These are phyloP conservation scores for Nothobranchius furzeri DNA, from an alignment of 2,113 vertebrate species.

Conservation along the genomic window DNA sequence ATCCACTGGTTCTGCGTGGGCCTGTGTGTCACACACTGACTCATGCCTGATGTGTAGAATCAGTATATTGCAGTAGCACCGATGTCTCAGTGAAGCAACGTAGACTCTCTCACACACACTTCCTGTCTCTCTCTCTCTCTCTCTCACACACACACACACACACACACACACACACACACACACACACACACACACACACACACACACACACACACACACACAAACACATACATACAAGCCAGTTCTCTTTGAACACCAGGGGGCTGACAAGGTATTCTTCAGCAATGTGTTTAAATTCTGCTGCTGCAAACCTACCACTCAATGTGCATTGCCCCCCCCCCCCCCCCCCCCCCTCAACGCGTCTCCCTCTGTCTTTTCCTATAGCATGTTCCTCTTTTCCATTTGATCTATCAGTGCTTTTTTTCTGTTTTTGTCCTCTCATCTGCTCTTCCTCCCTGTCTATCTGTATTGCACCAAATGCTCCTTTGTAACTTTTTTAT, in stretches of 20 bases:
- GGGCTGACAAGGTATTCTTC: constrained; percentile 55
- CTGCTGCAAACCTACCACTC: constrained; percentile 58
- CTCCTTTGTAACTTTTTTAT: not conserved
- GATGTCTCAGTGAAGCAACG: constrained; percentile 22
- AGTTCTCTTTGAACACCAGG: constrained; percentile 39
- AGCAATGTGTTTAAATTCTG: constrained; percentile 44
- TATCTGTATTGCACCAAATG: constrained; percentile 7
- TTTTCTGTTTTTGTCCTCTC: constrained; percentile 2
- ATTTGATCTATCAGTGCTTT: constrained; percentile 15
- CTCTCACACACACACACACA: constrained; percentile 5
- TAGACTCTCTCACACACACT: not conserved
- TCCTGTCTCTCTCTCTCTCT: too few species aligned
- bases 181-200: constrained; percentile 25
- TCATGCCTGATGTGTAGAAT: constrained; percentile 49
- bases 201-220: constrained; percentile 11
- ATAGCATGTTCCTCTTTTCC: constrained; percentile 29
- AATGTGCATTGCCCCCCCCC: constrained; percentile 54
- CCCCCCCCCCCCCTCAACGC: constrained; percentile 44
- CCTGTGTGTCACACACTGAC: constrained; percentile 44
- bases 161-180: constrained; percentile 30
- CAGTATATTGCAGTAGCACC: constrained; percentile 52
- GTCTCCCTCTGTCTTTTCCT: constrained; percentile 31
- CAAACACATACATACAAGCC: constrained; percentile 27
- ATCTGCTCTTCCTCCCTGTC: constrained; percentile 1
- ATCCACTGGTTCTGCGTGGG: constrained; percentile 4